phyloP scores from a whole-genome alignment of 1,140 invertebrate genomes.

The Macrobrachium rosenbergii region DNA sequence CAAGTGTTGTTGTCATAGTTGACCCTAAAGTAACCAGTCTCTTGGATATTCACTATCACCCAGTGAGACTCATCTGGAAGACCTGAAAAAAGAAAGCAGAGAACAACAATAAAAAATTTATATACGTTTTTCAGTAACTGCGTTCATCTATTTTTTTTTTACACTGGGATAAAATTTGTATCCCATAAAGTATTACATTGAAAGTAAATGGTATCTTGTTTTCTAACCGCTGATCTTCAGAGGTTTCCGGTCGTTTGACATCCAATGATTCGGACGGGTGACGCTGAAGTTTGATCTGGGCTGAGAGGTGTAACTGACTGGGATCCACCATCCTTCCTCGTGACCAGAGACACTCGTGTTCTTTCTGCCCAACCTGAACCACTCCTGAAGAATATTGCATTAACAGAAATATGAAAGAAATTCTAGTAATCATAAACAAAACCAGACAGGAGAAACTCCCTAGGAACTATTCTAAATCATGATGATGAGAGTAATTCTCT shows the following conservation, averaged over 20 bases:
- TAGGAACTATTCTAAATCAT: no score
- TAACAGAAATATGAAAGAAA: background rate
- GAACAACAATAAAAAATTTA: no score
- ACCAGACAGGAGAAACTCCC: no score
- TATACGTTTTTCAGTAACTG: no score
- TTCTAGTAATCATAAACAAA: no score
- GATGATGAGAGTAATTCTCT: no score
- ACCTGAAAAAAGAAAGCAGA: no score
- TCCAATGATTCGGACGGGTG: conserved; percentile 44
- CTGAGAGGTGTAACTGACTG: conserved; percentile 46
- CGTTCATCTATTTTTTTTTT: no score
- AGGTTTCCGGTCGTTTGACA: conserved; percentile 7
- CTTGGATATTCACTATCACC: conserved; percentile 51
- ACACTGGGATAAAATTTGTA: no score
- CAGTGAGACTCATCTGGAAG: background rate
- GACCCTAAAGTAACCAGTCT: conserved; percentile 77
- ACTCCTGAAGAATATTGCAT: background rate
- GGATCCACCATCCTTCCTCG: conserved; percentile 49
- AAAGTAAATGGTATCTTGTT: conserved; percentile 7
- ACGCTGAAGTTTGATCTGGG: conserved; percentile 24
- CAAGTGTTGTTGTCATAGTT: conserved; percentile 82
- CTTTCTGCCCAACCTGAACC: background rate
- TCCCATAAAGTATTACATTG: background rate
- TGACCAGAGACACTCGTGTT: background rate
- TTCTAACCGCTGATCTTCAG: conserved; percentile 23